A percentile compares a stretch with the other conserved stretches of the same genome.
Conservation (phyloP, 2,113 vertebrate species). For the Ictalurus furcatus region DNA sequence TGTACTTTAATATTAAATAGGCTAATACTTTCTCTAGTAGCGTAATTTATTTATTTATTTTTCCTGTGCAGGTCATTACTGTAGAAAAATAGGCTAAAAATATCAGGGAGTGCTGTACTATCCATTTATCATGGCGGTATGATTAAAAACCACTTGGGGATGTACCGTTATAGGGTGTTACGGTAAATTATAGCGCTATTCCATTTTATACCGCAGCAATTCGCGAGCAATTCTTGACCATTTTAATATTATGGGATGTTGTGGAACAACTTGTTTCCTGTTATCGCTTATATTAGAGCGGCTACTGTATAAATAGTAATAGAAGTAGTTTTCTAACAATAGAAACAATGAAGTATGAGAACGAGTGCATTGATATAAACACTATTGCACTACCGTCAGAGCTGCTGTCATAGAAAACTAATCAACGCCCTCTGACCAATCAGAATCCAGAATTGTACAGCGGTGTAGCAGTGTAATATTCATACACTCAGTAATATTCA, state of each 20-base stretch:
- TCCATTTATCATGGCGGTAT: not conserved
- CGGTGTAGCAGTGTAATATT: not conserved
- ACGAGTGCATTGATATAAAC: not conserved
- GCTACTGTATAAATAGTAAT: not conserved
- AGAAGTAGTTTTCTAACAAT: not conserved
- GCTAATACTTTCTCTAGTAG: not conserved
- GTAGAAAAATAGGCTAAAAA: not conserved
- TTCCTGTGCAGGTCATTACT: not conserved
- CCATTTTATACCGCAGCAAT: not conserved
- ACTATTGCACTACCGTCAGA: not conserved
- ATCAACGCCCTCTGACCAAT: not conserved
- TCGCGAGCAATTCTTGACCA: not conserved
- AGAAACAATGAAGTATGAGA: not conserved
- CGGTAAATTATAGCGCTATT: not conserved
- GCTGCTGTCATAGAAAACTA: not conserved
- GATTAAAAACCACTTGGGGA: not conserved
- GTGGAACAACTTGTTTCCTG: not conserved
- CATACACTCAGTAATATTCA: not conserved
- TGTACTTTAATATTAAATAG: not conserved
- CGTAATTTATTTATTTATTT: too few species aligned
- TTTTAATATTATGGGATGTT: not conserved
- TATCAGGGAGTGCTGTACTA: not conserved
- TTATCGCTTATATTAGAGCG: not conserved
- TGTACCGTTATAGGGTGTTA: not conserved
- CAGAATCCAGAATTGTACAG: not conserved